Conservation (phyloP, 1,140 invertebrate genomes). For the Maconellicoccus hirsutus region DNA sequence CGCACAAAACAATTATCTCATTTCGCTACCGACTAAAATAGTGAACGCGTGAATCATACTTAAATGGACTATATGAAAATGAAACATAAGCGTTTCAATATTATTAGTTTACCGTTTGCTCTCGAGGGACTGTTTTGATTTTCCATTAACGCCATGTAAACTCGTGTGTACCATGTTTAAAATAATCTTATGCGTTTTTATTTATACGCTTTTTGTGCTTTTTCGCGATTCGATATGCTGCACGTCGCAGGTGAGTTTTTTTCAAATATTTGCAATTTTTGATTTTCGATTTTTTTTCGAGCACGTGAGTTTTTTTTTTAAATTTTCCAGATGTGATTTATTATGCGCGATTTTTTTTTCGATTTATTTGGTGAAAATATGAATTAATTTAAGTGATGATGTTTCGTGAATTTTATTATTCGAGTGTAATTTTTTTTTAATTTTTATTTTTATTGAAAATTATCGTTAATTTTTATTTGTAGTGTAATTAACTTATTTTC, state of each 20-base stretch:
- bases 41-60: not conserved
- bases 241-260: not conserved
- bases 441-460: too few species aligned
- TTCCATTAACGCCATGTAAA: not conserved
- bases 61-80: slow-evolving; percentile 3
- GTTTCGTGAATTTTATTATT: too few species aligned
- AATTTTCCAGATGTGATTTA: too few species aligned
- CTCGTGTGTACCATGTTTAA: not conserved
- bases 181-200: not conserved
- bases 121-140: slow-evolving; percentile 1
- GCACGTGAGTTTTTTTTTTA: not conserved
- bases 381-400: too few species aligned
- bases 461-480: too few species aligned
- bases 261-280: not conserved
- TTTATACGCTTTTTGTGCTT: not conserved
- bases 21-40: slow-evolving; percentile 13
- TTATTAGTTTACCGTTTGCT: slow-evolving; percentile 7
- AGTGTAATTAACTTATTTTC: too few species aligned
- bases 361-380: too few species aligned
- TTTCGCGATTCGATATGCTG: not conserved
- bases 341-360: too few species aligned
- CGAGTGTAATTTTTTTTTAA: too few species aligned
- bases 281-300: not conserved
- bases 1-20: not conserved
- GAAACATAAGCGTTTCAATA: not conserved